Evolutionary conservation across 2,888 invertebrate species (phyloP).

Genomic region (Erannis defoliaria): DNA sequence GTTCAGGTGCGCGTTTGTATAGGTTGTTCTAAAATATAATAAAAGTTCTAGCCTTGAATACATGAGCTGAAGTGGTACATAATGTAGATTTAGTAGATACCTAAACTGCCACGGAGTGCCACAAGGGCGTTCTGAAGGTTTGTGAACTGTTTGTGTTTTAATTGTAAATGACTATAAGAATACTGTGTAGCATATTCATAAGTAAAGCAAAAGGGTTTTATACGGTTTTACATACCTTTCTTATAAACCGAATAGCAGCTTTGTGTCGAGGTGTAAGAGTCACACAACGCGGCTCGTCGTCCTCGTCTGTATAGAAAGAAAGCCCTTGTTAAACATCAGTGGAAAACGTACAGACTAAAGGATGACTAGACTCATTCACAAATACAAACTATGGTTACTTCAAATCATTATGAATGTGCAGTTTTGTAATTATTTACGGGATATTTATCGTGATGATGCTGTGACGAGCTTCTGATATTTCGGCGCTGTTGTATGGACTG

Average conservation of each 20-base stretch:
- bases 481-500: too few species aligned
- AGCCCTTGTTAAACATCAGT: conserved; percentile 32
- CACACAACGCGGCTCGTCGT: conserved; percentile 92
- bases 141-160: conserved; percentile 2
- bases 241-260: conserved; percentile 95
- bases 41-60: conserved; percentile 3
- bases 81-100: conserved; percentile 8
- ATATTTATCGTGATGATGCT: too few species aligned
- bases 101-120: conserved; percentile 4
- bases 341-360: conserved; percentile 32
- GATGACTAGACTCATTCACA: conserved; percentile 4
- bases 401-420: too few species aligned
- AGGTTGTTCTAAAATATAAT: conserved; percentile 1
- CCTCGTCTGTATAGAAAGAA: conserved; percentile 88
- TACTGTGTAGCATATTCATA: neutral
- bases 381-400: neutral
- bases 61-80: conserved; percentile 13
- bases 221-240: conserved; percentile 90
- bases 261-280: conserved; percentile 95
- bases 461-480: too few species aligned
- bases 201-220: neutral
- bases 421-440: too few species aligned
- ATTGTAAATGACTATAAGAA: neutral
- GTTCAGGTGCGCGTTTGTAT: conserved; percentile 16
- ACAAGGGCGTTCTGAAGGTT: conserved; percentile 4